Evolutionary conservation across 2,888 invertebrate genomes (phyloP), one percentile per base, ranked within the genome.

Genomic region (Drosophila bunnanda): DNA sequence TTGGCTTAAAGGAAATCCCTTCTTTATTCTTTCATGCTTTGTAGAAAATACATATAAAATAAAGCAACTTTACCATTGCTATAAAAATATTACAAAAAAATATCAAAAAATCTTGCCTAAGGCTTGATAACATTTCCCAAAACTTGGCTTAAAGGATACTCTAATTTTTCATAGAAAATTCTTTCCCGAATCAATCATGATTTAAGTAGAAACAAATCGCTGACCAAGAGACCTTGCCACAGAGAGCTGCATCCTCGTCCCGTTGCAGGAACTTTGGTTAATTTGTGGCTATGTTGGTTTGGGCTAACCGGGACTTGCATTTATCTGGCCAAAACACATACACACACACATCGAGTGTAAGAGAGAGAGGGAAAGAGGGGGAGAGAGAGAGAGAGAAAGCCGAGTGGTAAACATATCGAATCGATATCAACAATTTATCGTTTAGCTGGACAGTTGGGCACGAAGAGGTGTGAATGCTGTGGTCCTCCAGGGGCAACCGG

Each of bases 391-490:
- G 43, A 41, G 20, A 0, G 41, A 22, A 22, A 15, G 15, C 36
- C 15, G 25, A 20, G 52, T 41, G 60, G 60, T 53, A 54, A 69
- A 60, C 60, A 53, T 36, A 67, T 68, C 64, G 67, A 72, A 79
- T 82, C 83, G 83, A 82, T 79, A 80, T 70, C 70, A 69, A 71
- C 67, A 75, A 79, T 80, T 80, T 80, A 82, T 82, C 78, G 85
- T 69, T 80, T 73, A 82, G 60, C 68, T 64, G 67, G 75, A 64
- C 66, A 59, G 58, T 73, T 73, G 50, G 46, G 58, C 72, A 73
- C 64, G 44, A 25, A 71, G 34, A 66, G 66, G 67, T 65, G 67
- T 48, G 67, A 66, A 48, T 55, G 38, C 66, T 52, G 46, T 43
- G 65, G 50, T 32, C 39, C 54, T 54, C 13, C 39, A 48, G 66